Percentiles rank a stretch among this genome's conserved stretches.
These are phyloP conservation scores for Hyperoodon ampullatus DNA, from an alignment of 2,113 vertebrate genomes.

Conservation along the genomic window DNA sequence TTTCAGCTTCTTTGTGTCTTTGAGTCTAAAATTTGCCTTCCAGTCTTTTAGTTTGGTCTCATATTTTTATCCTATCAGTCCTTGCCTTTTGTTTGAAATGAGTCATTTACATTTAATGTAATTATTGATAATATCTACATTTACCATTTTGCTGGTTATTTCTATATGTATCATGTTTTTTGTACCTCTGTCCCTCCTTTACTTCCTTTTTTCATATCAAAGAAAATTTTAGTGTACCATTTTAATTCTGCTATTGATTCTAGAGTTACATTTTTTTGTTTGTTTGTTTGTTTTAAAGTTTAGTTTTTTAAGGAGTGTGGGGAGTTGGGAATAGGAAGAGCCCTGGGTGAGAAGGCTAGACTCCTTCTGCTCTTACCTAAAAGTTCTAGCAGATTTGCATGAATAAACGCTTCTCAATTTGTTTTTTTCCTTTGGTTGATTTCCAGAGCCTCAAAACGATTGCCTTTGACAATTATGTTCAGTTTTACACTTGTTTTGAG, in stretches of 20 bases:
- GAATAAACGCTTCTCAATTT: neutral
- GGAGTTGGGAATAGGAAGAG: neutral
- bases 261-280: neutral
- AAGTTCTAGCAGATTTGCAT: too few species aligned
- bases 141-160: neutral
- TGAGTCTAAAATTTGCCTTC: neutral
- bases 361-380: neutral
- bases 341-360: neutral
- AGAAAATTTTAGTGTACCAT: neutral
- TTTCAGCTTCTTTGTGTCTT: neutral
- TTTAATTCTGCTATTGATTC: neutral
- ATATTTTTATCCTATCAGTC: accelerated
- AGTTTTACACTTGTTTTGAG: neutral
- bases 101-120: accelerated
- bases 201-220: neutral
- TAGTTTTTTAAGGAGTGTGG: neutral
- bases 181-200: neutral
- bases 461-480: neutral
- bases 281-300: neutral
- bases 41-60: too few species aligned
- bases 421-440: neutral
- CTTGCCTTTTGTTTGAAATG: too few species aligned
- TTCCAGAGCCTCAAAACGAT: neutral
- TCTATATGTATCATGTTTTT: accelerated
- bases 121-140: accelerated